phyloP scores from a whole-genome alignment of 2,888 invertebrate species.

The Pyrrhia umbra region DNA sequence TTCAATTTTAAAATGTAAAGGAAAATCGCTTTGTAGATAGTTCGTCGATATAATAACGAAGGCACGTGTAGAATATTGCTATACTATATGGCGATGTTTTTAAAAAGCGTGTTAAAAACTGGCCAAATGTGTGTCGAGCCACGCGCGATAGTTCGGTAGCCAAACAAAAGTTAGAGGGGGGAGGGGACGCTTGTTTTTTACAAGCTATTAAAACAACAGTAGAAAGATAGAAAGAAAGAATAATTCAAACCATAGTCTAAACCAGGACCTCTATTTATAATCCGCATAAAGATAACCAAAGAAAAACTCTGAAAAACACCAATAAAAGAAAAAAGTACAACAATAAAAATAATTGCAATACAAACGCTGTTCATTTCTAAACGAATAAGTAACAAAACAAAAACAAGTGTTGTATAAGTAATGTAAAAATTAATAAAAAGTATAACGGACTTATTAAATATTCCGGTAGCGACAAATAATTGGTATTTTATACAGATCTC shows the following conservation, averaged over 20 bases:
- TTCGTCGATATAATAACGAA: conserved; percentile 8
- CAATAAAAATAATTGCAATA: conserved; percentile 27
- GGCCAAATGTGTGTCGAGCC: too few species aligned
- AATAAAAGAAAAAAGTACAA: conserved; percentile 26
- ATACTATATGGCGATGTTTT: neutral
- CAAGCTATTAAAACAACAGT: too few species aligned
- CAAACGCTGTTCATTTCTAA: conserved; percentile 8
- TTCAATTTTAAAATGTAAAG: conserved; percentile 49
- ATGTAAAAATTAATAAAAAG: conserved; percentile 70
- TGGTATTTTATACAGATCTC: conserved; percentile 82
- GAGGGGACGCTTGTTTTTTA: too few species aligned
- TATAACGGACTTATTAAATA: conserved; percentile 71
- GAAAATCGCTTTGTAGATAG: conserved; percentile 47
- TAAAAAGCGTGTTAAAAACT: too few species aligned
- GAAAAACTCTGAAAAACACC: conserved; percentile 17
- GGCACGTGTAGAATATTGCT: neutral
- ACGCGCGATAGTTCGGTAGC: too few species aligned
- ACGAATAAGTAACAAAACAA: conserved; percentile 37
- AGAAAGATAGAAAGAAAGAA: too few species aligned
- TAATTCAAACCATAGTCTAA: too few species aligned
- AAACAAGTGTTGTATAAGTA: conserved; percentile 43
- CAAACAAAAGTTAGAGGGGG: too few species aligned
- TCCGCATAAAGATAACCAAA: neutral
- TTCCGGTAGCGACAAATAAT: conserved; percentile 75
- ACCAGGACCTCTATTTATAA: neutral